Percentiles rank a stretch among this genome's conserved stretches.
Conservation (phyloP, 2,113 vertebrate species). For the Aphyosemion australe region DNA sequence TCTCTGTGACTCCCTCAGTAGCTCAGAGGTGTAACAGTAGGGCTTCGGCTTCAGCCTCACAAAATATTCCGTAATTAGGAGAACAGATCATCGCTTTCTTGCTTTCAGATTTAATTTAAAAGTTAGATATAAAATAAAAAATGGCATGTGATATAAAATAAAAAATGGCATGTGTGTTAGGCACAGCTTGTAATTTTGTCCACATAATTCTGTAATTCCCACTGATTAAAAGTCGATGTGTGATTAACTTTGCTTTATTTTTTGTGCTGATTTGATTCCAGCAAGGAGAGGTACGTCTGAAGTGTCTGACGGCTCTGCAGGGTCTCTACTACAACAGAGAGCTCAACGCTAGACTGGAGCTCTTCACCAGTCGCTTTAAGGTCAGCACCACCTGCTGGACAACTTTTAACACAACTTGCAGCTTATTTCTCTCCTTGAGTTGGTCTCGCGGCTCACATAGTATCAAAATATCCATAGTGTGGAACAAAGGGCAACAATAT, state of each 20-base stretch:
- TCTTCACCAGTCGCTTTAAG: conserved; percentile 99
- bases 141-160: too few species aligned
- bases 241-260: not conserved
- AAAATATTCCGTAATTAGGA: too few species aligned
- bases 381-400: conserved; percentile 79
- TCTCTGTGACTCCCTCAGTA: too few species aligned
- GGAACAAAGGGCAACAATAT: too few species aligned
- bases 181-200: not conserved
- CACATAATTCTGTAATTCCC: not conserved
- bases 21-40: too few species aligned
- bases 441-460: not conserved
- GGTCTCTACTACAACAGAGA: conserved; percentile 99
- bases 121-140: too few species aligned
- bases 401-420: conserved; percentile 11
- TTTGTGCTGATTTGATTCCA: conserved; percentile 54
- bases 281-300: conserved; percentile 98
- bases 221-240: not conserved
- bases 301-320: conserved; percentile 98
- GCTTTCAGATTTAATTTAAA: too few species aligned
- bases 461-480: not conserved
- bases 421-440: not conserved
- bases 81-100: too few species aligned
- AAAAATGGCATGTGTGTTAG: not conserved
- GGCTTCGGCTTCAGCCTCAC: too few species aligned
- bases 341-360: conserved; percentile 96